A percentile compares a stretch with the other conserved stretches of the same genome.
phyloP scores from a whole-genome alignment of 2,113 vertebrate genomes.

The Reinhardtius hippoglossoides region DNA sequence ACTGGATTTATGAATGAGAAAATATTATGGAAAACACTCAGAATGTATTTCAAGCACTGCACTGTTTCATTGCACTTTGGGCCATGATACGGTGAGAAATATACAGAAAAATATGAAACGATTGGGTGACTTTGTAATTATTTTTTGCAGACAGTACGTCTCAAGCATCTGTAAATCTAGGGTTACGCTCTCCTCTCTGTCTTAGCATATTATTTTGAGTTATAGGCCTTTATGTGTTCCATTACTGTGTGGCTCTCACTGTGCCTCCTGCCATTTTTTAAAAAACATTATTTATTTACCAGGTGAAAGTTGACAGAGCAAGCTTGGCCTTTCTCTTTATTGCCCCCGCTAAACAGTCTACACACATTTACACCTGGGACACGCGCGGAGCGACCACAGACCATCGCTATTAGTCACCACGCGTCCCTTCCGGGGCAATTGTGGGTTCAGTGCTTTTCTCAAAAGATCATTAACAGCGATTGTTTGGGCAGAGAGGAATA shows the following conservation, averaged over 20 bases:
- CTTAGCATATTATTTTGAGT: constrained; percentile 19
- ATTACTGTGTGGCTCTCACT: constrained; percentile 18
- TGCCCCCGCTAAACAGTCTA: constrained; percentile 40
- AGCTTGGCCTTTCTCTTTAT: constrained; percentile 10
- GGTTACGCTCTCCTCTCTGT: constrained; percentile 4
- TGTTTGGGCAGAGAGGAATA: constrained; percentile 12
- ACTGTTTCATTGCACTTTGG: no score
- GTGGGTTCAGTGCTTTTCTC: constrained; percentile 41
- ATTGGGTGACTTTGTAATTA: not conserved
- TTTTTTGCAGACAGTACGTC: not conserved
- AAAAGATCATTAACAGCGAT: constrained; percentile 44
- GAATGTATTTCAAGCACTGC: no score
- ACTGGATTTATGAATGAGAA: not conserved
- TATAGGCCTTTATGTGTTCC: not conserved
- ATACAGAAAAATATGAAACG: not conserved
- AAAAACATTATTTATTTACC: constrained; percentile 45
- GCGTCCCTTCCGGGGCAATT: constrained; percentile 23
- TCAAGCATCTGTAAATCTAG: not conserved
- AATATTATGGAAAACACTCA: not conserved
- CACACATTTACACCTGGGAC: constrained; percentile 50
- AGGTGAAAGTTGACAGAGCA: constrained; percentile 39
- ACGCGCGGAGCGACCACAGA: constrained; percentile 2
- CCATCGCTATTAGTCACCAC: constrained; percentile 28
- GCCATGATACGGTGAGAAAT: not conserved
- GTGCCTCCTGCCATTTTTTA: constrained; percentile 30